Conservation (phyloP, 2,888 invertebrate species). For the Campoletis raptor region DNA sequence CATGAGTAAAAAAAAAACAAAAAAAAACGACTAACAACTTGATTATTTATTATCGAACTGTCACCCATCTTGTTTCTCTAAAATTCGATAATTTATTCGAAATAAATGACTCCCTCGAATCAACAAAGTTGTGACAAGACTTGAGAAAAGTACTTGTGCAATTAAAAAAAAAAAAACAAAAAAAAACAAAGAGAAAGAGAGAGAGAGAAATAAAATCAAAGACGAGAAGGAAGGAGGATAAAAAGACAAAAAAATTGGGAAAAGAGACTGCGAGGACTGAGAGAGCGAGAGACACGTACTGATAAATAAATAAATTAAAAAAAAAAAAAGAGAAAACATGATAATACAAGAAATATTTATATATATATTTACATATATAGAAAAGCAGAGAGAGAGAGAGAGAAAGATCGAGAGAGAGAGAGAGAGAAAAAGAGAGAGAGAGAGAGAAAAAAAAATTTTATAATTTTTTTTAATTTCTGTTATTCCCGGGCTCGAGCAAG, state of each 20-base stretch:
- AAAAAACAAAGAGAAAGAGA: background rate
- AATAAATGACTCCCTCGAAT: background rate
- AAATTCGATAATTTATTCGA: background rate
- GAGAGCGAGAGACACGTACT: slow-evolving; percentile 22
- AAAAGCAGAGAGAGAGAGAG: slow-evolving; percentile 17
- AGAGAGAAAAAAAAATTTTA: slow-evolving; percentile 61
- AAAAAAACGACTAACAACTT: background rate
- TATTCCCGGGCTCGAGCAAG: slow-evolving; percentile 87
- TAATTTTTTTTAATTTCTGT: slow-evolving; percentile 56
- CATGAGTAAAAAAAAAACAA: too few species aligned
- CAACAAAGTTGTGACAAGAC: background rate
- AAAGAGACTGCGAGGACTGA: slow-evolving; percentile 26
- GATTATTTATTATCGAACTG: background rate
- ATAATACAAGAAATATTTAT: slow-evolving; percentile 3
- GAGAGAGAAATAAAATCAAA: background rate
- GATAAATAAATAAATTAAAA: background rate
- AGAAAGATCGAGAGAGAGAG: slow-evolving; percentile 42
- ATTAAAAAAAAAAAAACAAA: background rate
- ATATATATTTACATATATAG: slow-evolving; percentile 17
- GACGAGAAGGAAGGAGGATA: background rate
- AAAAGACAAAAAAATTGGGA: slow-evolving; percentile 24
- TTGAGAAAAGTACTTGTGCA: background rate
- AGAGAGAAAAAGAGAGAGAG: slow-evolving; percentile 53
- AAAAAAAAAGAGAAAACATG: too few species aligned
- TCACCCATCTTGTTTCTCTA: background rate